Base-by-base conservation (phyloP, 2,797 vertebrate genomes). In the Sorex maritimensis region DNA sequence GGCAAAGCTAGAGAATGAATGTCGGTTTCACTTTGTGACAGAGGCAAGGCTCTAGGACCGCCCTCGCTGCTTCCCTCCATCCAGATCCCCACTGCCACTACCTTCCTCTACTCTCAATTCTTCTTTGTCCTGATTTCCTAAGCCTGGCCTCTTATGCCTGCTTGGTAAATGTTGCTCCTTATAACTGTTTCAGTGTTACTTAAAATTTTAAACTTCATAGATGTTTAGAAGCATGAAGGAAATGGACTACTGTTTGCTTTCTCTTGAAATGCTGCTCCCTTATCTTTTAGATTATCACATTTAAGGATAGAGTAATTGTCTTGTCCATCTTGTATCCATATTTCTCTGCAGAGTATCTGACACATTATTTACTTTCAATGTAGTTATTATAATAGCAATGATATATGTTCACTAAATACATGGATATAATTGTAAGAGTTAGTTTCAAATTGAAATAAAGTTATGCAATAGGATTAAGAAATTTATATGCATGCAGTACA, bases 361-460 rank as follows among this genome's bases (percentile, higher is more conserved):
- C n/a, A 69, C 24, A 34, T 49, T 71, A 71, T n/a, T 80, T 28
- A 71, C 49, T 65, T 69, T 17, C 15, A 80, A 65, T 44, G 5
- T 69, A 44, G 30, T 69, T 72, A 14, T 92, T 19, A 73, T 58
- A 55, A 65, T 86, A 85, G 52, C 15, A 74, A 72, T 3, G 21
- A 19, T 82, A 38, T 44, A 41, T 74, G 8, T 52, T 78, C 71
- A 77, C 69, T 71, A 75, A 72, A 77, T 63, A 46, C 4, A 7
- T 41, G 30, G 55, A 38, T 73, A 17, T 90, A 38, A 72, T 61
- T 78, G 21, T 84, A 63, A 92, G 4, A 81, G 12, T 89, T 46
- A 84, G 28, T 46, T 63, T 91, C 68, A 82, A 91, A 81, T 85
- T 72, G 67, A 87, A 80, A 92, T 93, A 86, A 83, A 63, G 44